phyloP scores from a whole-genome alignment of 2,888 invertebrate species.

The Clostera curtula region DNA sequence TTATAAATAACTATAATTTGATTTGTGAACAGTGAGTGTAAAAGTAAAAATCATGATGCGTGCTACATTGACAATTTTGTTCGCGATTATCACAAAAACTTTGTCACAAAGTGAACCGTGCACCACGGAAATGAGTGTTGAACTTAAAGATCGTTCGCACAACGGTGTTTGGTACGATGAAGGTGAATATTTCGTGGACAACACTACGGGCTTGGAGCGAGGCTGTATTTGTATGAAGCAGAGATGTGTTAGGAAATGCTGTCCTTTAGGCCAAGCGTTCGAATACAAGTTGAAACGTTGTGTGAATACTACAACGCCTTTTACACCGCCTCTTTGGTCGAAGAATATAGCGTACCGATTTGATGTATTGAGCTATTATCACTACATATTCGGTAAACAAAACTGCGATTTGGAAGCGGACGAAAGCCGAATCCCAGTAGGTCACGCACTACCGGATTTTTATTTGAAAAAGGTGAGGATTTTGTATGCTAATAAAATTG shows the following conservation, averaged over 20 bases:
- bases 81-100: conserved; percentile 7
- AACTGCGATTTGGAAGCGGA: conserved; percentile 20
- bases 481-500: no score
- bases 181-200: conserved; percentile 33
- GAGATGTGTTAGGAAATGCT: conserved; percentile 45
- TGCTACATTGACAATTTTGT: conserved; percentile 5
- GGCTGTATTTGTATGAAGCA: conserved; percentile 38
- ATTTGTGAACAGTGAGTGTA: background rate
- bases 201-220: conserved; percentile 19
- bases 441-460: conserved; percentile 12
- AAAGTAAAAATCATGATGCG: conserved; percentile 8
- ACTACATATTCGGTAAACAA: conserved; percentile 34
- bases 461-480: conserved; percentile 37
- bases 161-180: conserved; percentile 27
- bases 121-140: conserved; percentile 7
- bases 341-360: conserved; percentile 18
- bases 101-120: conserved; percentile 10
- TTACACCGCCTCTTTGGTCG: conserved; percentile 40
- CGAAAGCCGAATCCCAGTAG: conserved; percentile 21
- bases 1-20: no score
- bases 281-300: conserved; percentile 24
- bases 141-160: conserved; percentile 8
- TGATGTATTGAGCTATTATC: conserved; percentile 30
- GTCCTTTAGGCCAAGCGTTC: conserved; percentile 37
- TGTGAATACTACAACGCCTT: conserved; percentile 18